Evolutionary conservation across 53 echinoderm and acorn worm genomes (phyloP).

Genomic region (Crossaster papposus): DNA sequence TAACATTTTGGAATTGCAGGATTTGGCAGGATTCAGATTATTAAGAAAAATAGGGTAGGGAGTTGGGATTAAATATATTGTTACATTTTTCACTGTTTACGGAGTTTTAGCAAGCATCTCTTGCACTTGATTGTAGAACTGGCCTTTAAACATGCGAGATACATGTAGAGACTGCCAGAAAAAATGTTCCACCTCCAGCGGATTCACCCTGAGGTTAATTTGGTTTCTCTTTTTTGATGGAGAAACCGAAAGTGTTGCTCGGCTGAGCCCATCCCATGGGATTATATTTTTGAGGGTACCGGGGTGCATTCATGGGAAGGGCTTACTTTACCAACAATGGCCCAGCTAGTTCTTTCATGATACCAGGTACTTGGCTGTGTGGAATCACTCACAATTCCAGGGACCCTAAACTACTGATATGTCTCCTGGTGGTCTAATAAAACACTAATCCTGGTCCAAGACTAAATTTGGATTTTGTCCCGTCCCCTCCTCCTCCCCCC

Average conservation of each 20-base stretch:
- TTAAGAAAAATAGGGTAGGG: no score
- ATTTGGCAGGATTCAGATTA: no score
- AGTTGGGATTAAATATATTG: no score
- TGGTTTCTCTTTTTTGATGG: background rate
- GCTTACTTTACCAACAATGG: background rate
- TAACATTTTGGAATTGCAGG: no score
- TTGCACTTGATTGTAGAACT: background rate
- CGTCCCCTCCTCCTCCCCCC: no score
- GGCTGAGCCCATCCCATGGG: slow-evolving; percentile 10
- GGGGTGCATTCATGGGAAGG: background rate
- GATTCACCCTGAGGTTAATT: no score
- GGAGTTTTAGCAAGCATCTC: no score
- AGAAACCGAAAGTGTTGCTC: background rate
- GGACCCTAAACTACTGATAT: background rate
- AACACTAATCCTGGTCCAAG: no score
- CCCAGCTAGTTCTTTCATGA: background rate
- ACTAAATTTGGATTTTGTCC: no score
- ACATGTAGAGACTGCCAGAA: background rate
- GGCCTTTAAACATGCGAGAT: background rate
- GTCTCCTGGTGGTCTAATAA: no score
- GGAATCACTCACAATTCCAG: background rate
- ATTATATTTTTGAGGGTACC: background rate
- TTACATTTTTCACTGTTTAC: no score
- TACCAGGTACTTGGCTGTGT: background rate
- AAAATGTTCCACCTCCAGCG: background rate